Conservation (phyloP, 2,888 invertebrate species). For the Protula sp. region DNA sequence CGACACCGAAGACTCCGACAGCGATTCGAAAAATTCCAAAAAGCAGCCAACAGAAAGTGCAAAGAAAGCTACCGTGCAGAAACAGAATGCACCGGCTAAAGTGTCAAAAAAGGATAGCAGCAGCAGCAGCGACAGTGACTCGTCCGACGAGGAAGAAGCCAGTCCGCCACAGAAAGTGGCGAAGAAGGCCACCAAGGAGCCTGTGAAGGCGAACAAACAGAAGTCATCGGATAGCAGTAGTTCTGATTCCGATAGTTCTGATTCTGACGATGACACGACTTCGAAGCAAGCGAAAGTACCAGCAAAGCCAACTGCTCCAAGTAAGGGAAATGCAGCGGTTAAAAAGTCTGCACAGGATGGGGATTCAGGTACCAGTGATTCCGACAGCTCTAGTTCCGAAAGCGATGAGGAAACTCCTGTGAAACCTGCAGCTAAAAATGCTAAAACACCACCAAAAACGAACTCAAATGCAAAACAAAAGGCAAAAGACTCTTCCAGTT, state of each 20-base stretch:
- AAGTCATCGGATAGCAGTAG: too few relatives aligned
- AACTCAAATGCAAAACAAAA: neutral
- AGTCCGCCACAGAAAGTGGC: neutral
- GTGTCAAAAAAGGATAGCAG: neutral
- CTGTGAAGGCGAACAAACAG: too few relatives aligned
- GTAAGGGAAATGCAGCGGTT: neutral
- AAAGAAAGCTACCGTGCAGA: too few relatives aligned
- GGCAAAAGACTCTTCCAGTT: neutral
- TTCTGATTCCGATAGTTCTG: neutral
- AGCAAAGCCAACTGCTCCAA: neutral
- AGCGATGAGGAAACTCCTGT: neutral
- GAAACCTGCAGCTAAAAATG: neutral
- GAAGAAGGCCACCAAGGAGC: neutral
- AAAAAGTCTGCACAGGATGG: neutral
- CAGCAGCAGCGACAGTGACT: neutral
- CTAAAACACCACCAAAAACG: neutral
- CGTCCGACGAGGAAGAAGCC: neutral
- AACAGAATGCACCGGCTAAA: neutral
- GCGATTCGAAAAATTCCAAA: neutral
- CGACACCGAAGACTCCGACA: neutral
- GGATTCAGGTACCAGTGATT: neutral
- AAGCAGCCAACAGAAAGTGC: neutral
- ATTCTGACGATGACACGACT: neutral
- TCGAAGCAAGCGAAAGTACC: neutral
- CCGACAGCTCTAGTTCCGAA: neutral